Percentiles rank a stretch among this genome's conserved stretches.
Evolutionary conservation across 2,888 invertebrate genomes (phyloP).

Genomic region (Tanytarsus gracilentus): DNA sequence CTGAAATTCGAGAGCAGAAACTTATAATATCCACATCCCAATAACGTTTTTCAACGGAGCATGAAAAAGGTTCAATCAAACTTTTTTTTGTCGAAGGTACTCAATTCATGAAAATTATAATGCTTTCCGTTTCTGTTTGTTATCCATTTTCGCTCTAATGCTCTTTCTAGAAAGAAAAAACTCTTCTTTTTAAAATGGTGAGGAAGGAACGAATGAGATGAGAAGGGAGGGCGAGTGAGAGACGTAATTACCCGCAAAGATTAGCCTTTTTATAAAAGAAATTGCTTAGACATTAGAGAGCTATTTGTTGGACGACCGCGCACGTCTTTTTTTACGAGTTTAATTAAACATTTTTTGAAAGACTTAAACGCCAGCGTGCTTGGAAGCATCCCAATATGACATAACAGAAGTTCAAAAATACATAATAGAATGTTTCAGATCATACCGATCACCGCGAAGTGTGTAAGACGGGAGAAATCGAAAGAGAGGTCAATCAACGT

Average conservation of each 20-base stretch:
- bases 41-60: neutral
- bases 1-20: too few relatives aligned
- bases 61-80: neutral
- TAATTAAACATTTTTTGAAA: neutral
- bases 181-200: too few relatives aligned
- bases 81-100: too few relatives aligned
- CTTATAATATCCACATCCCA: neutral
- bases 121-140: constrained; percentile 1
- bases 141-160: neutral
- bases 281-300: neutral
- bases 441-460: neutral
- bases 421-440: neutral
- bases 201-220: too few relatives aligned
- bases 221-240: neutral
- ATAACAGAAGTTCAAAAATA: neutral
- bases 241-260: neutral
- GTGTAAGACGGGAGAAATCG: neutral
- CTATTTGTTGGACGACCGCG: neutral
- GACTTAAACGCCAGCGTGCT: neutral
- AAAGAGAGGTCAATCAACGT: neutral
- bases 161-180: too few relatives aligned
- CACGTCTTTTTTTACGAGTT: constrained; percentile 1
- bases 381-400: neutral
- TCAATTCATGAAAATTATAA: constrained; percentile 3
- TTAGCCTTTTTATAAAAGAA: neutral